Percentiles rank a stretch among this genome's conserved stretches.
Evolutionary conservation across 2,888 invertebrate genomes (phyloP).

Genomic region (Papilio elwesi): DNA sequence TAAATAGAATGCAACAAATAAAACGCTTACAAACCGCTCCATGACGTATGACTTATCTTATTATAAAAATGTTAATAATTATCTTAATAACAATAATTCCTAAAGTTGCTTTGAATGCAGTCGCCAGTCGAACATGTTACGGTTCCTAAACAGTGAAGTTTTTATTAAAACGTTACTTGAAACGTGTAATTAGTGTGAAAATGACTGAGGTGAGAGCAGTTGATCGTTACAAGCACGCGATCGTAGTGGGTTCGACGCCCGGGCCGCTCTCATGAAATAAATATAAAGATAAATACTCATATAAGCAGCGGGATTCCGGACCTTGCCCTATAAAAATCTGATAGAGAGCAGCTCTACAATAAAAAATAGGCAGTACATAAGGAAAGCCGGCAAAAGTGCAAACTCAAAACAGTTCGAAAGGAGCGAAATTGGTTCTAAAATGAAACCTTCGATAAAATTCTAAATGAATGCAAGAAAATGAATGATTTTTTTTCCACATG

Average conservation of each 20-base stretch:
- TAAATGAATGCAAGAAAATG: too few species aligned
- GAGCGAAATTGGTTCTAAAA: too few species aligned
- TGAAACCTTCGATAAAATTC: too few species aligned
- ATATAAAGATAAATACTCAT: slow-evolving; percentile 35
- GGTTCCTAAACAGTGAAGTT: slow-evolving; percentile 43
- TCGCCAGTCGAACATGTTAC: slow-evolving; percentile 28
- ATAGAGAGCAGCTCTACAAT: too few species aligned
- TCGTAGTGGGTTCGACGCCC: slow-evolving; percentile 61
- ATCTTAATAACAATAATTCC: not conserved
- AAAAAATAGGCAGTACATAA: too few species aligned
- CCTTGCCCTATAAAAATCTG: too few species aligned
- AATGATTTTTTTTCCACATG: too few species aligned
- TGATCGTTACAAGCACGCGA: slow-evolving; percentile 65
- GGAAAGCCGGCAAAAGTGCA: too few species aligned
- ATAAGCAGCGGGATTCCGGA: slow-evolving; percentile 50
- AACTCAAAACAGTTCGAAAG: too few species aligned
- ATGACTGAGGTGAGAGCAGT: slow-evolving; percentile 64
- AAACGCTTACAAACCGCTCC: not conserved
- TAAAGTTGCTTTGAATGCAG: not conserved
- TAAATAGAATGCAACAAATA: not conserved
- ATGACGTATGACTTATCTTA: too few species aligned
- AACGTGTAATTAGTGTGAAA: slow-evolving; percentile 64
- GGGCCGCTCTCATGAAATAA: slow-evolving; percentile 55
- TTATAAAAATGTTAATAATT: not conserved
- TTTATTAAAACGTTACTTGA: slow-evolving; percentile 47